Evolutionary conservation across 2,888 invertebrate genomes (phyloP).

Genomic region (Epinotia bilunana): DNA sequence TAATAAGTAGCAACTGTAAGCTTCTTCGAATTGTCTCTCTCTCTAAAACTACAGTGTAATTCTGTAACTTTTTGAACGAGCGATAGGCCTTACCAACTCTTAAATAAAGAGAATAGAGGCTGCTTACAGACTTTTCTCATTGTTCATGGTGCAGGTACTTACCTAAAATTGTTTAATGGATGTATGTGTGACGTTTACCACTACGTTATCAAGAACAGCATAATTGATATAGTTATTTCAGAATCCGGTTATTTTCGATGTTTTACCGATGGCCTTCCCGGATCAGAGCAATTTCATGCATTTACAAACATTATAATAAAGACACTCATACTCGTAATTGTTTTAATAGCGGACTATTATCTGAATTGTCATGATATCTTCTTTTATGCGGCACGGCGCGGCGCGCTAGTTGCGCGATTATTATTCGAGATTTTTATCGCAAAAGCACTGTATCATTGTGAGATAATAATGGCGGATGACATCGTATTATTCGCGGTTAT

Average conservation of each 20-base stretch:
- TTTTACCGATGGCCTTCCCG: conserved; percentile 66
- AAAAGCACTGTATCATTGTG: conserved; percentile 83
- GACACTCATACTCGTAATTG: conserved; percentile 72
- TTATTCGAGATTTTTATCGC: conserved; percentile 80
- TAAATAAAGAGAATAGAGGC: no score
- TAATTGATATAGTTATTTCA: conserved; percentile 65
- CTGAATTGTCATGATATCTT: conserved; percentile 70
- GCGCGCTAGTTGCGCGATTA: conserved; percentile 68
- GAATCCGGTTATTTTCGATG: conserved; percentile 65
- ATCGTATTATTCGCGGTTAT: conserved; percentile 82
- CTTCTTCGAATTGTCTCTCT: no score
- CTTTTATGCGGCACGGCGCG: conserved; percentile 72
- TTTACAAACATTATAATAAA: conserved; percentile 63
- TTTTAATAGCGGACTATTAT: conserved; percentile 70
- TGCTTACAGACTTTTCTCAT: no score
- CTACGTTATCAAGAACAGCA: conserved; percentile 47
- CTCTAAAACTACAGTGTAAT: no score
- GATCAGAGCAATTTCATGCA: conserved; percentile 56
- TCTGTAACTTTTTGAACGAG: no score
- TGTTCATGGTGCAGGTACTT: no score
- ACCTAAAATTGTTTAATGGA: no score
- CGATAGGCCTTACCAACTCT: no score
- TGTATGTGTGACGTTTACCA: no score
- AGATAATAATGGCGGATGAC: conserved; percentile 84
- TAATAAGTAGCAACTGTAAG: no score